Evolutionary conservation across 2,797 vertebrate species (phyloP).

Genomic region (Typhlichthys eigenmanni): DNA sequence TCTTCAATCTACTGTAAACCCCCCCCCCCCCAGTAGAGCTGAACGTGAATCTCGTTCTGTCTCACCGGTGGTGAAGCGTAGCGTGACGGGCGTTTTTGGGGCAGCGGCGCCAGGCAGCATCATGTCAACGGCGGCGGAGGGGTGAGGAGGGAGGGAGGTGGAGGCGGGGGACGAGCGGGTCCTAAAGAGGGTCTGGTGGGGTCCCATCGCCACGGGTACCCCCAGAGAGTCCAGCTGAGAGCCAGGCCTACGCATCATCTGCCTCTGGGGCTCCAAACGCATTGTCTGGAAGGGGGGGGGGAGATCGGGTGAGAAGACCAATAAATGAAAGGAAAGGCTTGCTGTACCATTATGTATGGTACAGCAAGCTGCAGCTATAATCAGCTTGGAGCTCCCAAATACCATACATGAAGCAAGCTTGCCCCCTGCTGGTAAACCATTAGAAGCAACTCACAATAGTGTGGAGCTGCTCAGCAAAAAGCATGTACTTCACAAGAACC

Average conservation of each 20-base stretch:
- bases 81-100: slow-evolving; percentile 70
- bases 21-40: no score
- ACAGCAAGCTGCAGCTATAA: not conserved
- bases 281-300: slow-evolving; percentile 9
- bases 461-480: no score
- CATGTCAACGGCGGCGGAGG: slow-evolving; percentile 62
- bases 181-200: slow-evolving; percentile 83
- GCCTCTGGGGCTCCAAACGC: slow-evolving; percentile 75
- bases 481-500: no score
- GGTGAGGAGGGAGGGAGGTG: slow-evolving; percentile 57
- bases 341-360: no score
- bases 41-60: not conserved
- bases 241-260: slow-evolving; percentile 83
- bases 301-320: not conserved
- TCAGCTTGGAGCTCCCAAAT: not conserved
- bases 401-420: slow-evolving; percentile 43
- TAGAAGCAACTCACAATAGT: no score
- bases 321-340: not conserved
- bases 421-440: slow-evolving; percentile 55
- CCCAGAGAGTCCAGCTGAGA: slow-evolving; percentile 82
- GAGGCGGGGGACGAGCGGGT: slow-evolving; percentile 83
- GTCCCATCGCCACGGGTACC: slow-evolving; percentile 78
- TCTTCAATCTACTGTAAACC: no score
- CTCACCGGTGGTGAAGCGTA: slow-evolving; percentile 87
- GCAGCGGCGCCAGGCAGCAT: slow-evolving; percentile 56